Conservation (phyloP, 2,888 invertebrate genomes). For the Melanargia galathea region DNA sequence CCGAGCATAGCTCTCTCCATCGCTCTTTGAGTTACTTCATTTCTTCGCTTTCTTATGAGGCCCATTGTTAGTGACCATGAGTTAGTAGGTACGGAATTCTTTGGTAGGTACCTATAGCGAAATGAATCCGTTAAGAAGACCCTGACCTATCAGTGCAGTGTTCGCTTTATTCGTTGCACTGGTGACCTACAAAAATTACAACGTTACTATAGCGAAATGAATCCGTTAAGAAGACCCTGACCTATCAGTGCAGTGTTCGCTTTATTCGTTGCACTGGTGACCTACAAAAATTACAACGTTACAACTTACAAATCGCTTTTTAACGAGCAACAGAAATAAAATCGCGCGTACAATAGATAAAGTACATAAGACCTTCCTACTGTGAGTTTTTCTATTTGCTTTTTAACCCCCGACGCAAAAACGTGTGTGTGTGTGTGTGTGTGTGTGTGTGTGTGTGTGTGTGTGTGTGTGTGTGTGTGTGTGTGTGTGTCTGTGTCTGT, state of each 20-base stretch:
- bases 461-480: too few relatives aligned
- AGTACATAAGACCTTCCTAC: not conserved
- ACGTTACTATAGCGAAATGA: slow-evolving; percentile 15
- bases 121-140: slow-evolving; percentile 19
- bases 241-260: slow-evolving; percentile 21
- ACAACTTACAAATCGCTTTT: slow-evolving; percentile 35
- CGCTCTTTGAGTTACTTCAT: too few relatives aligned
- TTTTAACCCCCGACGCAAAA: not conserved
- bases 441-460: too few relatives aligned
- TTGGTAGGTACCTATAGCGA: not conserved
- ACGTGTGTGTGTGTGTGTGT: too few relatives aligned
- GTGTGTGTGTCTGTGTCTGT: too few relatives aligned
- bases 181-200: slow-evolving; percentile 14
- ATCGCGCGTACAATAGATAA: not conserved
- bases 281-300: slow-evolving; percentile 9
- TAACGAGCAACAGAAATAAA: slow-evolving; percentile 27
- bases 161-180: slow-evolving; percentile 17
- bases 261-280: slow-evolving; percentile 17
- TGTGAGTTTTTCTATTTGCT: not conserved
- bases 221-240: slow-evolving; percentile 26
- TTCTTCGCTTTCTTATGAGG: too few relatives aligned
- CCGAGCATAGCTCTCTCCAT: too few relatives aligned
- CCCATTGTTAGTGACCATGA: too few relatives aligned
- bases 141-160: slow-evolving; percentile 27
- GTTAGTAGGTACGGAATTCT: too few relatives aligned